Evolutionary conservation across 2,797 vertebrate genomes (phyloP), one percentile per base, ranked within the genome.

Genomic region (Sphaeramia orbicularis): DNA sequence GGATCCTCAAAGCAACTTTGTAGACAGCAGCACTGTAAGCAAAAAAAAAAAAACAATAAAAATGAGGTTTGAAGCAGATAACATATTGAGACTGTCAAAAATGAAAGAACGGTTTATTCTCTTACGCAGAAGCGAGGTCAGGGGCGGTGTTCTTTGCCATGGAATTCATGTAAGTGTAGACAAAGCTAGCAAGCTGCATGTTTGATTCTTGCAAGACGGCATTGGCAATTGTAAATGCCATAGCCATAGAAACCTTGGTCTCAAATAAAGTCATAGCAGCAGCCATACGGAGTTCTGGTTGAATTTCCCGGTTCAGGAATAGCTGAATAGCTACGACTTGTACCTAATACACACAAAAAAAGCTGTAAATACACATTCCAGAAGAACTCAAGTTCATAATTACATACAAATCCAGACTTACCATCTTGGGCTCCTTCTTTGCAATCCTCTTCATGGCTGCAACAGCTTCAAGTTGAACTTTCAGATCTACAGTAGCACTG

Each of bases 101-200:
- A 21, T 36, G 38, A 52, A 27, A 36, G 0, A n/a, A 50, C 38
- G 1, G 36, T 47, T 55, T 12, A 13, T 50, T 71, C 74, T 57
- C 95, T 95, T 96, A 97, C 96, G 94, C 47, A 24, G 79, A 53
- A 51, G 86, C 85, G 11, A 88, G 71, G 76, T 96, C 95, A 35
- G 96, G 96, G 21, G 87, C 64, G 37, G 92, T 93, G 78, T 81
- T 94, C 84, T 82, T 95, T 3, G 94, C 90, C 81, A 96, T 80
- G 54, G 92, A 85, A 69, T 94, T 95, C 71, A 97, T 82, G 72
- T 95, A 80, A 18, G 94, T 94, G 80, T 92, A 95, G 52, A 92
- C 83, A 70, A 96, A 96, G 82, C 92, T 95, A 42, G 89, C 88
- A 15, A 97, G 91, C 72, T 96, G 94, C 84, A 93, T 76, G 71